Base-by-base conservation (phyloP, 2,113 vertebrate species). In the Maccullochella peelii region DNA sequence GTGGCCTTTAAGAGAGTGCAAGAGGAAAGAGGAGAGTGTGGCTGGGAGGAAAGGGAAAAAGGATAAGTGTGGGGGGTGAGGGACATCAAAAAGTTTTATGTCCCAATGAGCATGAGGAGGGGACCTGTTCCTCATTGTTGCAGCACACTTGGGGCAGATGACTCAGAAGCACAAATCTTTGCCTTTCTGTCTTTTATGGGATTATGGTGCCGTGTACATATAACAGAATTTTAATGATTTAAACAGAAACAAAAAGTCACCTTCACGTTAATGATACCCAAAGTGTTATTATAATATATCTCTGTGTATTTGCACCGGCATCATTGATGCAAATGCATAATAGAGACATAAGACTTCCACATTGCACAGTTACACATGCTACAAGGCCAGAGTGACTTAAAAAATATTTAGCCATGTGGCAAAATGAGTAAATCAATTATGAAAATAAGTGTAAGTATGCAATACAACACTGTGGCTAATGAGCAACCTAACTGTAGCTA, bases 141-240 rank as follows among this genome's bases (percentile, higher is more conserved):
- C 25, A 85, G 91, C 92, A 94, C 92, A 92, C 92, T 93, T 93
- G 7, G 69, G 85, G 70, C 83, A 77, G 89, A 90, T 85, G 84
- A 88, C 82, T 88, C 75, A 40, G 86, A 93, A 90, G 50, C 85
- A 80, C 88, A 86, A 83, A 88, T 84, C 86, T 89, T 77, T 71
- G 27, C 76, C 82, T 58, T 80, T 81, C 52, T 73, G 68, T 69
- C 59, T 77, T 80, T 76, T 6, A 47, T 71, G 59, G 14, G n/a
- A 80, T 27, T 16, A 57, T 2, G n/a, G 11, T 47, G 77, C 77
- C 0, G 4, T 8, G 68, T 42, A 44, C 30, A 33, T 36, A 65
- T n/a, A 57, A 55, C 5, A 52, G 23, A 30, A 27, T 12, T 6
- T 62, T 14, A 58, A 57, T 50, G 30, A 52, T 15, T 33, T 11